These are phyloP conservation scores for Dolichopus griseipennis DNA, from an alignment of 2,888 invertebrate species.

Conservation along the genomic window DNA sequence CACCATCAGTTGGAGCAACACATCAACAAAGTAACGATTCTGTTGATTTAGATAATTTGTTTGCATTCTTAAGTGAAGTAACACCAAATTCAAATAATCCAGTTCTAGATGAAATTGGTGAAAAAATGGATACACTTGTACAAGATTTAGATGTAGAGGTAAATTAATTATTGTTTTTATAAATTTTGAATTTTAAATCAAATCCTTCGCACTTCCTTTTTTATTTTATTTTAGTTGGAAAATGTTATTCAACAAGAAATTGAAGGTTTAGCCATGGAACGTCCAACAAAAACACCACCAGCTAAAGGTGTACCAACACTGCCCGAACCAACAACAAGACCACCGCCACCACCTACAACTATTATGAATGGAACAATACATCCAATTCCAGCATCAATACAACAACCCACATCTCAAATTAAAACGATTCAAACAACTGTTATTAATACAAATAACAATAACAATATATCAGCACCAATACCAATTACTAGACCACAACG, in stretches of 20 bases:
- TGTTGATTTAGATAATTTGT: slow-evolving; percentile 80
- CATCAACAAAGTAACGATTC: slow-evolving; percentile 52
- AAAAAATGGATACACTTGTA: slow-evolving; percentile 73
- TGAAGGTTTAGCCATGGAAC: slow-evolving; percentile 46
- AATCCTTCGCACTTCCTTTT: slow-evolving; percentile 6
- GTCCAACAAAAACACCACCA: slow-evolving; percentile 26
- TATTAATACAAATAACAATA: slow-evolving; percentile 5
- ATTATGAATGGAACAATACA: slow-evolving; percentile 26
- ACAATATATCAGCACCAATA: slow-evolving; percentile 23
- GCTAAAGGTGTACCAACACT: slow-evolving; percentile 50
- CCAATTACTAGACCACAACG: slow-evolving; percentile 25
- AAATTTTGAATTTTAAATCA: neutral
- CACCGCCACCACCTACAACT: slow-evolving; percentile 53
- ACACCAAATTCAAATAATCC: slow-evolving; percentile 53
- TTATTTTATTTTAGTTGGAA: slow-evolving; percentile 44
- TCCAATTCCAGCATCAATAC: slow-evolving; percentile 26
- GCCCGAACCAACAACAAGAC: slow-evolving; percentile 69
- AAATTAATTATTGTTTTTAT: slow-evolving; percentile 17
- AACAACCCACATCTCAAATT: neutral
- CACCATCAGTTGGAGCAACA: slow-evolving; percentile 27
- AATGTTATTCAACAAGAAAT: slow-evolving; percentile 56
- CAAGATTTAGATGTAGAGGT: slow-evolving; percentile 75
- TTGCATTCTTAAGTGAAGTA: slow-evolving; percentile 80
- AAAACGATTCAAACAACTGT: neutral
- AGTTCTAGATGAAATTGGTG: slow-evolving; percentile 72